phyloP scores from a whole-genome alignment of 2,888 invertebrate genomes.

The Athrips mouffetella region DNA sequence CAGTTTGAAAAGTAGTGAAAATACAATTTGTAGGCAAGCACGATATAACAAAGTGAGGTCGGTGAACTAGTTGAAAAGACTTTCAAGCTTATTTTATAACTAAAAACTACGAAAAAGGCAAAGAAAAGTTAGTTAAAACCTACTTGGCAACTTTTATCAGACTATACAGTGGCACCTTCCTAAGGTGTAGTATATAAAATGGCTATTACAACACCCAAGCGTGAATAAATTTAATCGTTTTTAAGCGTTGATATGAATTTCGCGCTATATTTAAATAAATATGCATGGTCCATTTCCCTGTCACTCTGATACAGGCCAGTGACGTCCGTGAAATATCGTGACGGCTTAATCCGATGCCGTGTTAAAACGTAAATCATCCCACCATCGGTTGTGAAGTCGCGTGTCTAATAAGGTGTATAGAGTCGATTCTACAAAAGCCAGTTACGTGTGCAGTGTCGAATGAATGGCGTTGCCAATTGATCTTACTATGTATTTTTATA shows the following conservation, averaged over 20 bases:
- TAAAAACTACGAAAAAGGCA: too few relatives aligned
- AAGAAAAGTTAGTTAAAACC: too few relatives aligned
- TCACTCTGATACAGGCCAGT: background rate
- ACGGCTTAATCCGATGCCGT: conserved; percentile 45
- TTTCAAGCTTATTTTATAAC: background rate
- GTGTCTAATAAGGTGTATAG: conserved; percentile 34
- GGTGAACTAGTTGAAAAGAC: too few relatives aligned
- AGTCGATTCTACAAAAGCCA: background rate
- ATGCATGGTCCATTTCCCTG: background rate
- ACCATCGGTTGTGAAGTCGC: conserved; percentile 34
- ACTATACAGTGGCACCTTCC: too few relatives aligned
- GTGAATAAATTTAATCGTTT: background rate
- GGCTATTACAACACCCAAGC: too few relatives aligned
- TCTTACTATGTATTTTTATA: conserved; percentile 5
- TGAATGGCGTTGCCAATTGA: conserved; percentile 20
- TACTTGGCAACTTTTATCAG: too few relatives aligned
- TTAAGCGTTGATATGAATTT: background rate
- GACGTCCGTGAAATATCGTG: conserved; percentile 32
- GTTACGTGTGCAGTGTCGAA: conserved; percentile 6
- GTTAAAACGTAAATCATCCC: conserved; percentile 30
- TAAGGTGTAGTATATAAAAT: too few relatives aligned
- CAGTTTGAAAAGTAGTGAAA: too few relatives aligned
- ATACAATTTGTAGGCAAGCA: too few relatives aligned
- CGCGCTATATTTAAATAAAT: background rate
- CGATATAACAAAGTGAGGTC: too few relatives aligned